These are phyloP conservation scores for Heptranchias perlo DNA, from an alignment of 2,113 vertebrate genomes.

Conservation along the genomic window DNA sequence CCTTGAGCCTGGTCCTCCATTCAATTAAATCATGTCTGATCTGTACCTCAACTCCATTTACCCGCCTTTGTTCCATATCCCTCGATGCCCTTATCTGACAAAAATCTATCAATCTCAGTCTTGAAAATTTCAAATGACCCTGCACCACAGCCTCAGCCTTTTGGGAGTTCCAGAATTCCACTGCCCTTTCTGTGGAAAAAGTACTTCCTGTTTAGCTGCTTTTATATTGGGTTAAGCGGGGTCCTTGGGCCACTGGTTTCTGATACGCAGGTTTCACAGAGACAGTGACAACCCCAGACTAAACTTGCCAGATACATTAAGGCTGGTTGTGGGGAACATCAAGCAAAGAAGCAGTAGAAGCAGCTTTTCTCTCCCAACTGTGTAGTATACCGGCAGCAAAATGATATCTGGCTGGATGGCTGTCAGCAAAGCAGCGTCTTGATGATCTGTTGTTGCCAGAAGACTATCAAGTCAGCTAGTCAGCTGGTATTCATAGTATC, in stretches of 20 bases:
- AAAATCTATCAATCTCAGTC: not conserved
- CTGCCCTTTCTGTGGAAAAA: not conserved
- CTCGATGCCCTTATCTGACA: not conserved
- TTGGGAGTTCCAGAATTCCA: not conserved
- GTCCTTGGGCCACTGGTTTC: not conserved
- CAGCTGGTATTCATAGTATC: no score
- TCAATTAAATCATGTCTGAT: not conserved
- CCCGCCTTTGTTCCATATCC: not conserved
- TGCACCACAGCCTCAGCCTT: not conserved
- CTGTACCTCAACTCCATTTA: not conserved
- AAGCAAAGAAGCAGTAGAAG: not conserved
- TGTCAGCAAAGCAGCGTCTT: no score
- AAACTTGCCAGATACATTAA: not conserved
- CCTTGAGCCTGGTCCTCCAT: not conserved
- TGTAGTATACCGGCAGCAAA: no score
- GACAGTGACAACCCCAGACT: not conserved
- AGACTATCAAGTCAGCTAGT: no score
- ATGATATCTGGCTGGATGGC: no score
- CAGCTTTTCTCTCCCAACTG: not conserved
- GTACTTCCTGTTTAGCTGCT: not conserved
- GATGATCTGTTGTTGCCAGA: no score
- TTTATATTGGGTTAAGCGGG: not conserved
- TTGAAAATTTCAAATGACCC: not conserved
- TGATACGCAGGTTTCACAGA: not conserved
- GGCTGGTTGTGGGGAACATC: not conserved